phyloP scores from a whole-genome alignment of 2,888 invertebrate genomes.

The Diadegma fenestrale region DNA sequence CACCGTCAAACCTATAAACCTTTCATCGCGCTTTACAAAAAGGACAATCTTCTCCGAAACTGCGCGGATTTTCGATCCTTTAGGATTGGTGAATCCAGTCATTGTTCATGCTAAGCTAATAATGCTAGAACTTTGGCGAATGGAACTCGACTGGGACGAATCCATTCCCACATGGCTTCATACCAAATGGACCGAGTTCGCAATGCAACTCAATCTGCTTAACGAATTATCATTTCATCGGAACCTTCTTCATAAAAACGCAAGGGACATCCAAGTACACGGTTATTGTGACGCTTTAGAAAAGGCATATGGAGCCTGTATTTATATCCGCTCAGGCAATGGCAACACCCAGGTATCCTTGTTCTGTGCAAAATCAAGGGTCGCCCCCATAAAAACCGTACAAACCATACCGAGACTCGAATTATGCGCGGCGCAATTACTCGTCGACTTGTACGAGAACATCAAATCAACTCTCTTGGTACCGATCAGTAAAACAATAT shows the following conservation, averaged over 20 bases:
- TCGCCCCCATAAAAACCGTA: constrained; percentile 61
- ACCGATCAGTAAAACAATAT: not conserved
- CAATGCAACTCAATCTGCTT: too few species aligned
- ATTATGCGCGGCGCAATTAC: constrained; percentile 61
- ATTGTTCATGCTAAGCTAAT: constrained; percentile 27
- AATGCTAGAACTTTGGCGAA: constrained; percentile 2
- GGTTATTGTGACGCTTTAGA: constrained; percentile 50
- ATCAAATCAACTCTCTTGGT: not conserved
- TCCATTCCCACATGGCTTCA: constrained; percentile 4
- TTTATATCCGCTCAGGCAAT: constrained; percentile 30
- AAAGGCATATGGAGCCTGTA: constrained; percentile 44
- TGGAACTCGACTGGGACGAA: constrained; percentile 30
- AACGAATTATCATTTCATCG: constrained; percentile 14
- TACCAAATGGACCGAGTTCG: constrained; percentile 21
- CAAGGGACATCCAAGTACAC: constrained; percentile 44
- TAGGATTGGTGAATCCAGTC: constrained; percentile 17
- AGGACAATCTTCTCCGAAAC: not conserved
- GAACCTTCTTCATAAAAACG: too few species aligned
- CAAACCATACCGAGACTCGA: constrained; percentile 62
- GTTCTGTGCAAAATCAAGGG: constrained; percentile 60
- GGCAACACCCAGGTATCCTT: not conserved
- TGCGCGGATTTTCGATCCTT: constrained; percentile 25
- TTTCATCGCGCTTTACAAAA: too few species aligned
- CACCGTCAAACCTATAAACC: not conserved
- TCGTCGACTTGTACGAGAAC: constrained; percentile 15